These are phyloP conservation scores for Anagyrus pseudococci DNA, from an alignment of 2,888 invertebrate genomes.

Conservation along the genomic window DNA sequence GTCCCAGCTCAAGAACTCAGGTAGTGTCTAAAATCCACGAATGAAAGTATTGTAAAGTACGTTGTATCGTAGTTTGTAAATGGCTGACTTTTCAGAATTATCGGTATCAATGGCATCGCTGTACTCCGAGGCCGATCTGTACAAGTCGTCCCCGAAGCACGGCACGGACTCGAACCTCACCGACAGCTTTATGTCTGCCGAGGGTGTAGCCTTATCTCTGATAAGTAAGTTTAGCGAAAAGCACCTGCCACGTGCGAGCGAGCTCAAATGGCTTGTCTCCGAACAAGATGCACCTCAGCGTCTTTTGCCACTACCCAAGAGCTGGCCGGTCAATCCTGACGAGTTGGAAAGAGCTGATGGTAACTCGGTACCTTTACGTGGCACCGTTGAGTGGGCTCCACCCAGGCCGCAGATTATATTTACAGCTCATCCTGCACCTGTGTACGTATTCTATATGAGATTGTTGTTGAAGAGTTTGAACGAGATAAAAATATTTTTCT, in stretches of 20 bases:
- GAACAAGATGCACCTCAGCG: constrained; percentile 79
- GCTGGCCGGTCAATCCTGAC: constrained; percentile 73
- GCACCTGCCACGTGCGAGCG: constrained; percentile 78
- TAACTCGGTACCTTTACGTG: constrained; percentile 67
- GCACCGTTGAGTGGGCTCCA: constrained; percentile 84
- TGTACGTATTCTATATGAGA: constrained; percentile 64
- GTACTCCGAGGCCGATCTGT: constrained; percentile 67
- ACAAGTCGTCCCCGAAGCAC: constrained; percentile 56
- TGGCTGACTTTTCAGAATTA: constrained; percentile 56
- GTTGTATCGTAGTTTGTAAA: not conserved
- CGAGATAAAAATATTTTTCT: constrained; percentile 34
- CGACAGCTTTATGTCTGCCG: constrained; percentile 71
- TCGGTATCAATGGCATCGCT: constrained; percentile 72
- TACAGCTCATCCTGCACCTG: constrained; percentile 73
- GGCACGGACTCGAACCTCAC: constrained; percentile 59
- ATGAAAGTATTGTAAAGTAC: too few relatives aligned
- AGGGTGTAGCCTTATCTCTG: constrained; percentile 79
- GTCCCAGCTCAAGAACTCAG: constrained; percentile 56
- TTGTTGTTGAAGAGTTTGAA: not conserved
- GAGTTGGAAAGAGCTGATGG: constrained; percentile 64
- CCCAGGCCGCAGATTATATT: constrained; percentile 85
- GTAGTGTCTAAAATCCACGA: constrained; percentile 13
- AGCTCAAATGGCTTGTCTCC: constrained; percentile 81
- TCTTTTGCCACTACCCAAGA: constrained; percentile 77
- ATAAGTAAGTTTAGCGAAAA: constrained; percentile 79